A percentile compares a stretch with the other conserved stretches of the same genome.
Evolutionary conservation across 2,797 vertebrate genomes (phyloP).

Genomic region (Dendrocincla tyrannina): DNA sequence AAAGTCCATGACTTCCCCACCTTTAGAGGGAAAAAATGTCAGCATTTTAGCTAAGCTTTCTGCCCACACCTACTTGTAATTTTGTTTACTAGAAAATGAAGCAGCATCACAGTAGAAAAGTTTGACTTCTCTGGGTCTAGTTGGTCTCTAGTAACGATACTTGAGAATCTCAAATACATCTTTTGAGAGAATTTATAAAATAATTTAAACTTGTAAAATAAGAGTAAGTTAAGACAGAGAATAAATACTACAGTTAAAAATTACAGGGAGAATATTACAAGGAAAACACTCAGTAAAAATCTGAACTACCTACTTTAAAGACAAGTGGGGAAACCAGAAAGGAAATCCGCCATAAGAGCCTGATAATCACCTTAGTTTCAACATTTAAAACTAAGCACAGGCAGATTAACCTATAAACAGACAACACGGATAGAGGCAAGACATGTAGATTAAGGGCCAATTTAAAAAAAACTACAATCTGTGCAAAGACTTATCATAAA

Average conservation of each 20-base stretch:
- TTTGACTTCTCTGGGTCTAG: neutral
- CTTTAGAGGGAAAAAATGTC: neutral
- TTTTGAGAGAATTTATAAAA: neutral
- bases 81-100: neutral
- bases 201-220: neutral
- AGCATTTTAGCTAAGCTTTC: neutral
- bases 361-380: constrained; percentile 58
- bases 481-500: neutral
- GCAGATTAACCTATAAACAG: constrained; percentile 46
- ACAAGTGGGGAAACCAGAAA: neutral
- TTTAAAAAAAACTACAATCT: neutral
- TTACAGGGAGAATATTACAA: neutral
- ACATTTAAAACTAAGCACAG: constrained; percentile 36
- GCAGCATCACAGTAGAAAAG: neutral
- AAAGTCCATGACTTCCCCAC: rapidly evolving
- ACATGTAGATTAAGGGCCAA: neutral
- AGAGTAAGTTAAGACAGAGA: neutral
- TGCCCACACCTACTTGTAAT: neutral
- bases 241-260: neutral
- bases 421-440: neutral
- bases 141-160: neutral
- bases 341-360: constrained; percentile 21
- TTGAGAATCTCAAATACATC: neutral
- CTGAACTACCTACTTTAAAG: neutral
- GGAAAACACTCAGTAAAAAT: neutral